Conservation (phyloP, 2,797 vertebrate species). For the Phyllotis vaccarum region DNA sequence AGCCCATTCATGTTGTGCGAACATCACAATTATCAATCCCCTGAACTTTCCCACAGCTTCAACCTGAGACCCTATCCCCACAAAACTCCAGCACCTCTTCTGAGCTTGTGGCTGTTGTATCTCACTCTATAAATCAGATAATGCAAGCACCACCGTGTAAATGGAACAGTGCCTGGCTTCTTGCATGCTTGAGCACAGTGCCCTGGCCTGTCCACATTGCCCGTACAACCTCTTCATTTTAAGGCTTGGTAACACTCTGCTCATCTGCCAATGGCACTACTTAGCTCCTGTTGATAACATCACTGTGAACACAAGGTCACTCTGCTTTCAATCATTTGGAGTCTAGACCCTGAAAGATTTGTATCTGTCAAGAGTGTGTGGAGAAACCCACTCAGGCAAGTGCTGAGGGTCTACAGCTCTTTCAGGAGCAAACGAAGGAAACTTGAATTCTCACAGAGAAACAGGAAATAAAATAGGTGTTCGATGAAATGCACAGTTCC, state of each 20-base stretch:
- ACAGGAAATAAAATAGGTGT: not conserved
- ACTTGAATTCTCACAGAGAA: rapidly evolving
- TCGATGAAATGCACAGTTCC: rapidly evolving
- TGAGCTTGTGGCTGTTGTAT: not conserved
- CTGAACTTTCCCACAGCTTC: not conserved
- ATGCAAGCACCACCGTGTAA: rapidly evolving
- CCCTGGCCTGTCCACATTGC: rapidly evolving
- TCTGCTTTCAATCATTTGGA: rapidly evolving
- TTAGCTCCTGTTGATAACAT: rapidly evolving
- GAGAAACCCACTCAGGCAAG: not conserved
- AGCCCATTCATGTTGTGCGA: rapidly evolving
- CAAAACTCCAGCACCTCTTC: rapidly evolving
- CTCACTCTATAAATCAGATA: rapidly evolving
- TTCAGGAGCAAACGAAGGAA: not conserved
- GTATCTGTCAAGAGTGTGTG: not conserved
- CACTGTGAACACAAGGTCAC: rapidly evolving
- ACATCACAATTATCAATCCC: rapidly evolving
- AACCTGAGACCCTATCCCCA: not conserved
- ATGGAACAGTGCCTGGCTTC: rapidly evolving
- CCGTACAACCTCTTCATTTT: rapidly evolving
- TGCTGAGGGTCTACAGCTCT: not conserved
- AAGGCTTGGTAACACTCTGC: not conserved
- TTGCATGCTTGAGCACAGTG: rapidly evolving
- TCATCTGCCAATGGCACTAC: rapidly evolving
- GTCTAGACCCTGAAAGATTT: rapidly evolving